Conservation (phyloP, 2,113 vertebrate genomes). For the Xyliphius kryptos region DNA sequence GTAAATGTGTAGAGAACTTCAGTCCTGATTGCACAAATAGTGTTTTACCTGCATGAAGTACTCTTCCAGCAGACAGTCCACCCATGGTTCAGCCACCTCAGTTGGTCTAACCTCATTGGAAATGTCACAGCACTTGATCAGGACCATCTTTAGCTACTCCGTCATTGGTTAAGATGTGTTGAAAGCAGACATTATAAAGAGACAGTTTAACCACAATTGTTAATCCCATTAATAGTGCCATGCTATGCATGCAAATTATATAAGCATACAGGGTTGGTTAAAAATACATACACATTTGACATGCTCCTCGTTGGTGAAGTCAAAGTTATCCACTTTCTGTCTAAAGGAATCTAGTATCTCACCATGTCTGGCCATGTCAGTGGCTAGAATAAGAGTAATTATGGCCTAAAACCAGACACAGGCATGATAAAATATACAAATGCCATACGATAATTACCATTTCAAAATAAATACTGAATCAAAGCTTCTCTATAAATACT, state of each 20-base stretch:
- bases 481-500: no score
- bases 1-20: no score
- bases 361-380: slow-evolving; percentile 92
- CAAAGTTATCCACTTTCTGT: slow-evolving; percentile 84
- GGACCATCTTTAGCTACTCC: slow-evolving; percentile 90
- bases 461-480: no score
- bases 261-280: no score
- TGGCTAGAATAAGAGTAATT: slow-evolving; percentile 90
- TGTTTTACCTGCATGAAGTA: slow-evolving; percentile 99
- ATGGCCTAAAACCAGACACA: slow-evolving; percentile 69
- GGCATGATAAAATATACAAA: neutral
- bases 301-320: slow-evolving; percentile 89
- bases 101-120: slow-evolving; percentile 93
- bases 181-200: no score
- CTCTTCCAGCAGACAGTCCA: slow-evolving; percentile 91
- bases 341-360: slow-evolving; percentile 94
- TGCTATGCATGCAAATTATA: no score
- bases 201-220: no score
- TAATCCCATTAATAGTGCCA: no score
- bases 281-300: slow-evolving; percentile 77
- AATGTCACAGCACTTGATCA: slow-evolving; percentile 98
- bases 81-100: slow-evolving; percentile 93
- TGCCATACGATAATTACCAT: no score
- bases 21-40: no score
- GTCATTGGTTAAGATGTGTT: no score